These are phyloP conservation scores for Drosophila carrolli DNA, from an alignment of 1,140 invertebrate species.

Conservation along the genomic window DNA sequence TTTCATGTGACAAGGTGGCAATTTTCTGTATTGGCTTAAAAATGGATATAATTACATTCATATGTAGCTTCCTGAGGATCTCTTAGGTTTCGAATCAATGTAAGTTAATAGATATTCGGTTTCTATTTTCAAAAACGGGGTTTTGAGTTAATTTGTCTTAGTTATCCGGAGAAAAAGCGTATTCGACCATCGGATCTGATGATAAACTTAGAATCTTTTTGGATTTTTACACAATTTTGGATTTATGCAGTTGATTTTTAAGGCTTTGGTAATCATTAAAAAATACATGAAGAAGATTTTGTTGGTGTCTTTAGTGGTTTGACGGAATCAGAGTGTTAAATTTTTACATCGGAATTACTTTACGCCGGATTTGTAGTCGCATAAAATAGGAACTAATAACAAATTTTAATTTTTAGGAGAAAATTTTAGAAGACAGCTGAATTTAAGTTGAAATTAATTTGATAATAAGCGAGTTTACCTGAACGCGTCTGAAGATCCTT, in stretches of 20 bases:
- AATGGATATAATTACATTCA: no score
- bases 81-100: no score
- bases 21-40: neutral
- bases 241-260: neutral
- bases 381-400: neutral
- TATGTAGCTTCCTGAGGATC: no score
- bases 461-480: neutral
- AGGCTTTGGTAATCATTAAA: neutral
- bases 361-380: neutral
- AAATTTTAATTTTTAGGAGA: neutral
- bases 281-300: neutral
- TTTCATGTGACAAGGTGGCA: neutral
- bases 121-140: no score
- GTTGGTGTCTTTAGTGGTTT: neutral
- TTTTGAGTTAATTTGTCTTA: no score
- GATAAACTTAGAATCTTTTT: neutral
- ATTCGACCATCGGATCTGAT: neutral
- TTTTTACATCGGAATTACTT: neutral
- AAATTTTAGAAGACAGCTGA: neutral
- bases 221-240: conserved; percentile 10
- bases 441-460: neutral
- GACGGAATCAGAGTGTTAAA: conserved; percentile 1
- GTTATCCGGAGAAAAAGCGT: neutral
- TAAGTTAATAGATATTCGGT: no score
- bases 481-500: conserved; percentile 17